Base-by-base conservation (phyloP, 2,797 vertebrate genomes). In the Choloepus didactylus region DNA sequence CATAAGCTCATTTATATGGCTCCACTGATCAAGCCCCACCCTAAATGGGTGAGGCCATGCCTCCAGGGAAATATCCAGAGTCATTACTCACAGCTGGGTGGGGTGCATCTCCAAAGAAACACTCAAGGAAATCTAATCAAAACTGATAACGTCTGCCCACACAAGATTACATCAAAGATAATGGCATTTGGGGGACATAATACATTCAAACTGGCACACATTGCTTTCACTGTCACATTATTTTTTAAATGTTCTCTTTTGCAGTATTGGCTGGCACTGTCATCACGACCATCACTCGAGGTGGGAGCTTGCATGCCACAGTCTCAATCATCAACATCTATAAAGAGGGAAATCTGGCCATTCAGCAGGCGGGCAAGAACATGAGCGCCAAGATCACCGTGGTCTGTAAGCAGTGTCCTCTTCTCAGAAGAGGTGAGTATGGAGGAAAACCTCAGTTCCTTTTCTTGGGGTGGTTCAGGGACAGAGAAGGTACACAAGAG, bases 311-410 rank as follows among this genome's bases (percentile, higher is more conserved):
- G 97, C 99, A 99, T 1, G 99, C 99, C 96, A 99, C 99, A 0
- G 80, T 99, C 97, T 99, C 99, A 1, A 99, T 99, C 98, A 99
- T 99, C 97, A 99, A 99, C 79, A 99, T 99, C 83, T 99, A 99
- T 67, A 99, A 99, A 97, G 99, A 99, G 96, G 99, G 99, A 86
- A 99, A 94, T 84, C 97, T 99, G 98, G 99, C 99, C 83, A 99
- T 99, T 93, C 99, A 99, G 94, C 99, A 99, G 98, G 99, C 99
- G 0, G 99, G 99, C 94, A 99, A 99, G 98, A 99, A 98, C 86
- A 99, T 99, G 99, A 99, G 99, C 96, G 99, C 99, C 98, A 99
- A 99, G 98, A 98, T 99, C 75, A 64, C 98, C 35, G 99, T 99
- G 97, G 98, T 99, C 89, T 99, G 99, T 98, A 99, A 99, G 98